These are phyloP conservation scores for Raja brachyura DNA, from an alignment of 2,113 vertebrate species.

Conservation along the genomic window DNA sequence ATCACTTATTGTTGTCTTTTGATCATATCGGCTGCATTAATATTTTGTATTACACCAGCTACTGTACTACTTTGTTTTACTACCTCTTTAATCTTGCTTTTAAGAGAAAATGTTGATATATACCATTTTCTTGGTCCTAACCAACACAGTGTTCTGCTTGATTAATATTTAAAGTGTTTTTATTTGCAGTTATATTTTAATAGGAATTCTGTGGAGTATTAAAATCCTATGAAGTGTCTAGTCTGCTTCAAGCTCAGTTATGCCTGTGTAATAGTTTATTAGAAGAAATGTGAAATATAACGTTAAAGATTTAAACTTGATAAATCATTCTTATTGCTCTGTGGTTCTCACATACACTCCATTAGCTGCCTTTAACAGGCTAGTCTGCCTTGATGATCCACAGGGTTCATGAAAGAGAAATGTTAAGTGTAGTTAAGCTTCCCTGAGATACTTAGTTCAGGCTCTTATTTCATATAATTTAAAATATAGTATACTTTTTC, in stretches of 20 bases:
- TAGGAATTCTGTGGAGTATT: slow-evolving; percentile 5
- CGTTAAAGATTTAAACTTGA: slow-evolving; percentile 19
- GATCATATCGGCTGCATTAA: not conserved
- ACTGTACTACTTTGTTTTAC: not conserved
- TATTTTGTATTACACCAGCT: not conserved
- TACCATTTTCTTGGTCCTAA: not conserved
- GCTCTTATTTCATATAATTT: not conserved
- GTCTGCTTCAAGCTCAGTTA: slow-evolving; percentile 28
- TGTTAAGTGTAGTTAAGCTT: not conserved
- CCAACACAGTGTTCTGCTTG: not conserved
- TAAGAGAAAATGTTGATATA: not conserved
- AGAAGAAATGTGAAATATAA: slow-evolving; percentile 24
- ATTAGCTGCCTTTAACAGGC: slow-evolving; percentile 29
- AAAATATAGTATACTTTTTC: not conserved
- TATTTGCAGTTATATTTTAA: slow-evolving; percentile 30
- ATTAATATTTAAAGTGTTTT: slow-evolving; percentile 31
- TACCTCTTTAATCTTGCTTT: not conserved
- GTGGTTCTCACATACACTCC: slow-evolving; percentile 6
- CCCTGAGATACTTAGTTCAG: not conserved
- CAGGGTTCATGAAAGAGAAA: not conserved
- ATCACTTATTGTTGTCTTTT: not conserved
- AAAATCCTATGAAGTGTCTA: slow-evolving; percentile 7
- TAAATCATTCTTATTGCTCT: slow-evolving; percentile 22
- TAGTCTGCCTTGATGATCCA: slow-evolving; percentile 16
- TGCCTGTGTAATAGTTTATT: slow-evolving; percentile 22